Evolutionary conservation across 1,140 invertebrate genomes (phyloP).

Genomic region (Trichonephila inaurata): DNA sequence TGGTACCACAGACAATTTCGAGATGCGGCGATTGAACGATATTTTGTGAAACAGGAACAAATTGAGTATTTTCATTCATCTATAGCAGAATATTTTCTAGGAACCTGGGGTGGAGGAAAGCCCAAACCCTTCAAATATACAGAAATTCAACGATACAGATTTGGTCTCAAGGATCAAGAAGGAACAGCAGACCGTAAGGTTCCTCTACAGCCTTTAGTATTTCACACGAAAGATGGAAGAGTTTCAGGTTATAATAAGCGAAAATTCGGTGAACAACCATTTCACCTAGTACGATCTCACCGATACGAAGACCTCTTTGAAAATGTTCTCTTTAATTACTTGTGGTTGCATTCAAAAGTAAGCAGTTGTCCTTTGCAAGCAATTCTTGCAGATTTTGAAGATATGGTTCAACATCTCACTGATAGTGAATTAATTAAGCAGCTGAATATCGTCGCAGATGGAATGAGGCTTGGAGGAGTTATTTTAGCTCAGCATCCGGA

Average conservation of each 20-base stretch:
- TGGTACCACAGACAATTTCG: conserved; percentile 99
- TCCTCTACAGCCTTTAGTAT: conserved; percentile 96
- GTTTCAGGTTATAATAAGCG: conserved; percentile 91
- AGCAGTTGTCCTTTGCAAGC: conserved; percentile 96
- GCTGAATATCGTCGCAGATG: conserved; percentile 88
- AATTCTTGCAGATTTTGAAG: conserved; percentile 97
- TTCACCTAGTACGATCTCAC: conserved; percentile 93
- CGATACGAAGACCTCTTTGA: conserved; percentile 96
- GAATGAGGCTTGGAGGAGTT: conserved; percentile 93
- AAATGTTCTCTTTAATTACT: conserved; percentile 97
- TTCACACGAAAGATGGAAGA: conserved; percentile 92
- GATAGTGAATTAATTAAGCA: conserved; percentile 91
- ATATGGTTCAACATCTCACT: conserved; percentile 91
- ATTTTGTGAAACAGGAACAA: conserved; percentile 98
- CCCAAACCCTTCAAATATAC: conserved; percentile 98
- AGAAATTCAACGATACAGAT: conserved; percentile 95
- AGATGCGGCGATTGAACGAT: conserved; percentile 94
- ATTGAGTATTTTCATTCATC: conserved; percentile 97
- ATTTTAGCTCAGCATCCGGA: conserved; percentile 94
- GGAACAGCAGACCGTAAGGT: conserved; percentile 97
- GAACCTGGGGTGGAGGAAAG: conserved; percentile 95
- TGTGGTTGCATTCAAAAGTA: conserved; percentile 98
- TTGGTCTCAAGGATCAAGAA: conserved; percentile 88
- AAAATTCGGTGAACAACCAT: conserved; percentile 97
- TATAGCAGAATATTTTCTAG: conserved; percentile 98